Evolutionary conservation across 2,113 vertebrate species (phyloP).

Genomic region (Pithys albifrons): DNA sequence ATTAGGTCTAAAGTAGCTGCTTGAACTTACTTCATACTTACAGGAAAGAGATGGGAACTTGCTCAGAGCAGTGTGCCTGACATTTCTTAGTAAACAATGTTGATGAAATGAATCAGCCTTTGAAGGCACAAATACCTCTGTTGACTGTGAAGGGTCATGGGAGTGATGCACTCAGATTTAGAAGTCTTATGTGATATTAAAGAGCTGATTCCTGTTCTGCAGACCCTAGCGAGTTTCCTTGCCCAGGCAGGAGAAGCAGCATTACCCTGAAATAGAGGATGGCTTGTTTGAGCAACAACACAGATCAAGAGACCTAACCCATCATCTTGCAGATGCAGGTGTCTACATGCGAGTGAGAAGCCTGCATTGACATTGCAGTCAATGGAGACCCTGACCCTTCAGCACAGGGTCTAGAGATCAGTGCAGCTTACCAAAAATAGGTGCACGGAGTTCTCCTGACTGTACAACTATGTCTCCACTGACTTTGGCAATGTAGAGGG

Average conservation of each 20-base stretch:
- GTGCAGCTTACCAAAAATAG: neutral
- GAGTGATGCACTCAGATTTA: neutral
- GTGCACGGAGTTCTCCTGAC: neutral
- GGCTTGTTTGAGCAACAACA: neutral
- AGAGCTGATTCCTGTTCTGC: neutral
- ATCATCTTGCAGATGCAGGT: neutral
- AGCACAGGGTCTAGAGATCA: neutral
- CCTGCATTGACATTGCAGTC: neutral
- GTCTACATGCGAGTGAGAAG: neutral
- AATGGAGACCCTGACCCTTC: neutral
- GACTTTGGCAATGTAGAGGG: neutral
- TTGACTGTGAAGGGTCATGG: neutral
- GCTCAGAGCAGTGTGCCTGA: neutral
- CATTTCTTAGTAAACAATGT: neutral
- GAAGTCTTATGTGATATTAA: neutral
- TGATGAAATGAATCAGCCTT: conserved; percentile 5
- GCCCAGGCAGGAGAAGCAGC: neutral
- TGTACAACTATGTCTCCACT: neutral
- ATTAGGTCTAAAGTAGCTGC: neutral
- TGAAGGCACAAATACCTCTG: neutral
- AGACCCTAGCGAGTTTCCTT: neutral
- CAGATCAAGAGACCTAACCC: neutral
- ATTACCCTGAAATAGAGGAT: neutral
- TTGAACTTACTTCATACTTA: neutral
- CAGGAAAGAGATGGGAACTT: neutral